phyloP scores from a whole-genome alignment of 1,140 invertebrate species.

The Lepidurus apus region DNA sequence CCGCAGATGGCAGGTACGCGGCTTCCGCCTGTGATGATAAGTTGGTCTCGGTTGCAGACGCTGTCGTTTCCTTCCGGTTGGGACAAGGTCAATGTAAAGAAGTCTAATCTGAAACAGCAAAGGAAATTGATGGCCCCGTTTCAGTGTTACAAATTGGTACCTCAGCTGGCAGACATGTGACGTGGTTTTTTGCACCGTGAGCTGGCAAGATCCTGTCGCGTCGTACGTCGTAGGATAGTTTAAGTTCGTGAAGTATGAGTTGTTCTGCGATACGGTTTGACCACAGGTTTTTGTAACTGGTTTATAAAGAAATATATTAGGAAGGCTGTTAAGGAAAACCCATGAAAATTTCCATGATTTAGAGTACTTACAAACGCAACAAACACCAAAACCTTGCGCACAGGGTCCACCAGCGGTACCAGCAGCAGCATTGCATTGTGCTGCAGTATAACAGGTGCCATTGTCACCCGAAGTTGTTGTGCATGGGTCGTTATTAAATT shows the following conservation, averaged over 20 bases:
- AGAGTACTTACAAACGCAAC: conserved; percentile 61
- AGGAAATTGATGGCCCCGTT: not conserved
- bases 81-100: conserved; percentile 63
- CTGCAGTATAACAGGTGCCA: conserved; percentile 63
- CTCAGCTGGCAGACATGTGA: conserved; percentile 74
- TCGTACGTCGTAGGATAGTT: conserved; percentile 69
- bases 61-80: conserved; percentile 68
- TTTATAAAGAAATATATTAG: conserved; percentile 32
- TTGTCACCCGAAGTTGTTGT: conserved; percentile 63
- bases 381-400: conserved; percentile 66
- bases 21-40: conserved; percentile 74
- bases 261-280: conserved; percentile 65
- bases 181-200: conserved; percentile 68
- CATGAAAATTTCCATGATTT: not conserved
- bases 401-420: conserved; percentile 67
- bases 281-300: conserved; percentile 70
- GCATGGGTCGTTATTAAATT: conserved; percentile 63
- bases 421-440: conserved; percentile 59
- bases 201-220: conserved; percentile 71
- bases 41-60: conserved; percentile 74
- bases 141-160: conserved; percentile 44
- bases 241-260: conserved; percentile 74
- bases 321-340: not conserved
- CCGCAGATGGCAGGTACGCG: conserved; percentile 75
- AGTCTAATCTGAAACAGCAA: conserved; percentile 60